Base-by-base conservation (phyloP, 2,888 invertebrate species). In the Halictus quadricinctus region DNA sequence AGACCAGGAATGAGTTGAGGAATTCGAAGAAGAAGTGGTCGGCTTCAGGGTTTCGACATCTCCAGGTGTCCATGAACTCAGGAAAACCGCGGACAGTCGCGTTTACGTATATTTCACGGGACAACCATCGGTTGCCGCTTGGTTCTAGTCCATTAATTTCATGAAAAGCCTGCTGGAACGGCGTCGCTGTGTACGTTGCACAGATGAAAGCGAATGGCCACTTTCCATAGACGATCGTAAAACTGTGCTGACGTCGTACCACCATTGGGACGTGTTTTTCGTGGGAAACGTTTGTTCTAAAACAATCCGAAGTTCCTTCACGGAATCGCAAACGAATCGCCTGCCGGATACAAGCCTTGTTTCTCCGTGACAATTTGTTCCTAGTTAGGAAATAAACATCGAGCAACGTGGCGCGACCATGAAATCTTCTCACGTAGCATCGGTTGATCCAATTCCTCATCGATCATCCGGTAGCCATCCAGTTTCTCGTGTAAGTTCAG, bases 161-260 rank as follows among this genome's bases (percentile, higher is more conserved):
- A 46, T 50, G 76, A 81, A 74, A 76, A 64, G 43, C 29, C 60
- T 64, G 29, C 5, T 15, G 29, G 46, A 80, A 79, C 10, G 12
- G 58, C 41, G 36, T 66, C 50, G 66, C 21, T 72, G 72, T 83
- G 80, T 60, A 76, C 46, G 58, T 72, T 48, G 74, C 74, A 77
- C 79, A 76, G 78, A 89, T 72, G 85, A 89, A 88, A 89, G 83
- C 75, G 76, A 66, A 76, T 41, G 70, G 50, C 36, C 70, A 84
- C 89, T 90, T 90, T 90, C 89, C 88, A 90, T 76, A 77, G 36
- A 41, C 73, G 66, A 83, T 85, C 87, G 83, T 87, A 87, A 90
- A 90, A 86, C 54, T 48, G 12, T 36, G n/a, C 74, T 36, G 60
- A 83, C 60, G 36, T 72, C 54, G 21, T 29, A 36, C 77, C 58